These are phyloP conservation scores for Chloropsis cyanopogon DNA, from an alignment of 2,113 vertebrate species.

Conservation along the genomic window DNA sequence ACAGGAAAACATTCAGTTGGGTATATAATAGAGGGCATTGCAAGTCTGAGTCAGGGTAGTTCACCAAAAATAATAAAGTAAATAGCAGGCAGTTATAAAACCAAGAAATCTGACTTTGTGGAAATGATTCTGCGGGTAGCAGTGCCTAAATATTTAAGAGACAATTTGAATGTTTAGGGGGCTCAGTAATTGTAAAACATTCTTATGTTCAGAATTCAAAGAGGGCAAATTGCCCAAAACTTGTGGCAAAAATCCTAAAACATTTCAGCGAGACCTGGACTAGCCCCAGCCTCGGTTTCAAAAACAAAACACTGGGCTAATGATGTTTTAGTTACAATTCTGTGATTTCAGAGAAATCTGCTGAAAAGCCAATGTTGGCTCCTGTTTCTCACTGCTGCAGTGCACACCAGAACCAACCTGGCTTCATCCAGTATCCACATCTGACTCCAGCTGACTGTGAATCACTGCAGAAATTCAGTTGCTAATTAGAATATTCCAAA, in stretches of 20 bases:
- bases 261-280: background rate
- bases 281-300: background rate
- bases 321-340: background rate
- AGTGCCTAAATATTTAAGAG: background rate
- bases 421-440: background rate
- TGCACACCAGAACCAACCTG: background rate
- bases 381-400: background rate
- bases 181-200: background rate
- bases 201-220: background rate
- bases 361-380: background rate
- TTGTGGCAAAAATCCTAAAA: background rate
- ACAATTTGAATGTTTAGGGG: background rate
- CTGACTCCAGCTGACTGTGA: background rate
- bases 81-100: background rate
- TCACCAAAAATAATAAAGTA: constrained; percentile 1
- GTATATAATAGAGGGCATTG: background rate
- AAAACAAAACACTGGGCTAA: background rate
- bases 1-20: background rate
- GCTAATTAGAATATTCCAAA: background rate
- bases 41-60: background rate
- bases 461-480: background rate
- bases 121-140: background rate
- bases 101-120: background rate
- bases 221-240: background rate
- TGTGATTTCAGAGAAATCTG: background rate